Evolutionary conservation across 2,888 invertebrate genomes (phyloP).

Genomic region (Drosophila histrio): DNA sequence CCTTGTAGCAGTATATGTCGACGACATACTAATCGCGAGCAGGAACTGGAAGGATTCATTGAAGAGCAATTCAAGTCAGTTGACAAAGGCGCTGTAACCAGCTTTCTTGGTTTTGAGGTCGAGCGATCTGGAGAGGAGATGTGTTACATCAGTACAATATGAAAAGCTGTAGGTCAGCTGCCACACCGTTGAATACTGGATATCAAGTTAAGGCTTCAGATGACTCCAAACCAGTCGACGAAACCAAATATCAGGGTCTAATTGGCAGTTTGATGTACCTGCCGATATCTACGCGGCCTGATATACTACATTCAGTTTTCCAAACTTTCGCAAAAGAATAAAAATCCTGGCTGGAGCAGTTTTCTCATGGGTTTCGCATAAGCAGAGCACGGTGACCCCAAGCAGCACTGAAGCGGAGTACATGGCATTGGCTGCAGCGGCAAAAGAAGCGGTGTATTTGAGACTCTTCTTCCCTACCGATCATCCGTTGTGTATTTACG

Average conservation of each 20-base stretch:
- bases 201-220: not conserved
- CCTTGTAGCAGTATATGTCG: slow-evolving; percentile 4
- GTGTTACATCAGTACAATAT: slow-evolving; percentile 4
- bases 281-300: slow-evolving; percentile 5
- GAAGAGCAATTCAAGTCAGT: not conserved
- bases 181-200: slow-evolving; percentile 2
- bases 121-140: not conserved
- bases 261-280: slow-evolving; percentile 13
- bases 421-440: not conserved
- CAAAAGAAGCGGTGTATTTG: not conserved
- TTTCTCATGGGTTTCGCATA: slow-evolving; percentile 1
- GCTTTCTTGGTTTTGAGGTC: not conserved
- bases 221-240: not conserved
- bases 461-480: not conserved
- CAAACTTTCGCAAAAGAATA: slow-evolving; percentile 11
- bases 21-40: not conserved
- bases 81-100: not conserved
- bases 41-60: not conserved
- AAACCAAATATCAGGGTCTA: not conserved
- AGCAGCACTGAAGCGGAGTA: not conserved
- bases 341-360: not conserved
- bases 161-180: not conserved
- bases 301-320: slow-evolving; percentile 1
- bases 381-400: not conserved
- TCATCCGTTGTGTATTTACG: not conserved